phyloP scores from a whole-genome alignment of 2,113 vertebrate genomes.

The Anas platyrhynchos region DNA sequence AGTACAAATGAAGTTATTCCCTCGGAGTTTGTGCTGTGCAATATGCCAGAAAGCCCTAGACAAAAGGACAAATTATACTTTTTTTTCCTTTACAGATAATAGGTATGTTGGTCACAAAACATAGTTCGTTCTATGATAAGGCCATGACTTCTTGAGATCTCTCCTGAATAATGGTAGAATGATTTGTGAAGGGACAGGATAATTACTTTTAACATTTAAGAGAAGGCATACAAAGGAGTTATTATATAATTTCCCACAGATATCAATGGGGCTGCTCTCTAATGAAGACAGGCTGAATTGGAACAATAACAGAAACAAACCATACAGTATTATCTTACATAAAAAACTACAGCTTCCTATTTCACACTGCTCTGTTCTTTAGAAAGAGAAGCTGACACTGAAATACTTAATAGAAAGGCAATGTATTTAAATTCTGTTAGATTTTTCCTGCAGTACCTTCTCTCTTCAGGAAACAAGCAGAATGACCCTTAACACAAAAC shows the following conservation, averaged over 20 bases:
- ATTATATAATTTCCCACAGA: background rate
- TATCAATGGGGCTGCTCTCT: background rate
- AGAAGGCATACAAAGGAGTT: background rate
- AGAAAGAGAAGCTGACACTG: background rate
- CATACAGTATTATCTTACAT: background rate
- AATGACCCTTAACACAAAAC: background rate
- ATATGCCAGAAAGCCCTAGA: background rate
- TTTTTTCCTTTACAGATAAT: background rate
- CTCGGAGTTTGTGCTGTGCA: background rate
- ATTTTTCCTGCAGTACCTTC: background rate
- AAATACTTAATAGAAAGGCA: background rate
- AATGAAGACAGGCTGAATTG: background rate
- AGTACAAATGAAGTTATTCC: background rate
- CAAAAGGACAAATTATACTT: background rate
- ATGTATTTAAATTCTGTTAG: background rate
- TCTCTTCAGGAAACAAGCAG: background rate
- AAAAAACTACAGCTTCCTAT: background rate
- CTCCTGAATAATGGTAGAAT: background rate
- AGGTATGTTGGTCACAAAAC: background rate
- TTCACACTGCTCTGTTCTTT: background rate
- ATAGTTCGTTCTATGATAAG: background rate
- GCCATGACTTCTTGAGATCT: background rate
- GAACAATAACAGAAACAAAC: background rate
- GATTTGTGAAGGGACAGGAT: background rate
- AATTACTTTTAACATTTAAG: constrained; percentile 33